Conservation (phyloP, 2,113 vertebrate genomes). For the Trematomus loennbergii region DNA sequence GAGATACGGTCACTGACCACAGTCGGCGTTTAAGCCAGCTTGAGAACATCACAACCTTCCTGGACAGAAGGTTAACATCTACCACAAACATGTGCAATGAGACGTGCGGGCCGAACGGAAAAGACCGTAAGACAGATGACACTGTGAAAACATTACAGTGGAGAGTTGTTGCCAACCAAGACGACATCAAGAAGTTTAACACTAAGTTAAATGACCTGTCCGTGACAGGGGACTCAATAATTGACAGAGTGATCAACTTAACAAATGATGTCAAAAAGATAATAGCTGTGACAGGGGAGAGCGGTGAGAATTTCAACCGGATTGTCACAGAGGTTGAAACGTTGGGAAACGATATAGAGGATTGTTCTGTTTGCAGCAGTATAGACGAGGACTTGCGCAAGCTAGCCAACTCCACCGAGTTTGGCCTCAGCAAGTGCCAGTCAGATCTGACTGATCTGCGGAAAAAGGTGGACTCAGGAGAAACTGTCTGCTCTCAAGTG, state of each 20-base stretch:
- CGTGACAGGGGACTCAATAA: slow-evolving; percentile 82
- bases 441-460: slow-evolving; percentile 65
- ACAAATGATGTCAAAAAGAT: slow-evolving; percentile 76
- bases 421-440: slow-evolving; percentile 79
- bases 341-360: slow-evolving; percentile 73
- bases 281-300: slow-evolving; percentile 67
- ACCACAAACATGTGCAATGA: slow-evolving; percentile 82
- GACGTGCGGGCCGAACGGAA: slow-evolving; percentile 74
- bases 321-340: slow-evolving; percentile 75
- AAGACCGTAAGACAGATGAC: slow-evolving; percentile 66
- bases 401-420: slow-evolving; percentile 82
- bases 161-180: slow-evolving; percentile 82
- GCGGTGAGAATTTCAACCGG: slow-evolving; percentile 77
- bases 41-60: slow-evolving; percentile 74
- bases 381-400: slow-evolving; percentile 75
- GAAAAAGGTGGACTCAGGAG: slow-evolving; percentile 76
- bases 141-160: slow-evolving; percentile 85
- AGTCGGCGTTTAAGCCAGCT: slow-evolving; percentile 71
- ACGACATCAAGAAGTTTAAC: slow-evolving; percentile 83
- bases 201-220: slow-evolving; percentile 83
- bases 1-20: slow-evolving; percentile 76
- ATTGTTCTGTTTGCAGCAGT: slow-evolving; percentile 69
- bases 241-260: slow-evolving; percentile 80
- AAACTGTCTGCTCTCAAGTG: slow-evolving; percentile 81
- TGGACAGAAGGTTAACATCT: slow-evolving; percentile 80